Evolutionary conservation across 1,140 invertebrate species (phyloP), one percentile per base, ranked within the genome.

Genomic region (Chelonus insularis): DNA sequence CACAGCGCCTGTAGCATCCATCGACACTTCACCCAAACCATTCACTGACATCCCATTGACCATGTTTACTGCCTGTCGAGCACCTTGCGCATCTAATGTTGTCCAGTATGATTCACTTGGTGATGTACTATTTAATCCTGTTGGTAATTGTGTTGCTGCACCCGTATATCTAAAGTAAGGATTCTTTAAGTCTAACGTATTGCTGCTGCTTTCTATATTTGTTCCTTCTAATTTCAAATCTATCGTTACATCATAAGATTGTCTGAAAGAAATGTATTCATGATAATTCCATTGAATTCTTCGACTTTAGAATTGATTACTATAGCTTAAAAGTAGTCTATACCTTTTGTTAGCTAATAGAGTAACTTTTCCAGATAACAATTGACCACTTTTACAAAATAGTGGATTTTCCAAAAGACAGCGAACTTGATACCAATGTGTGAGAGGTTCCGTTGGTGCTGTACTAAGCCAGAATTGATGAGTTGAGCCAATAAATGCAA

Each of bases 351-450:
- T 99, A 11, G 96, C 95, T 68, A 92, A 84, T 64, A 99, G 85
- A 51, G 93, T 80, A 14, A 98, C 93, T 72, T 89, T 87, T 5
- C 97, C 97, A 9, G 89, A 91, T 21, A 99, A 79, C 3, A 91
- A 84, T 79, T 99, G 95, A 1, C 96, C 96, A 78, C 94, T 92
- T 83, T 97, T 96, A 29, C 94, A 93, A 73, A 99, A 92, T 25
- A 99, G 86, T 4, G 97, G 97, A 64, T 90, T 91, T 73, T 97
- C 93, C 23, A 99, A 76, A 25, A 99, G 84, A 80, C 97, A 99
- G 41, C 97, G 86, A 7, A 99, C 97, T 87, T 99, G 97, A 82
- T 99, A 99, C 97, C 97, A 99, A 82, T 99, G 97, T 29, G 97
- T 99, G 1, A 99, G 82, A n/a, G 97, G 95, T 76, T 99, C 96